These are phyloP conservation scores for Lasioglossum leucozonium DNA, from an alignment of 2,888 invertebrate genomes.

Conservation along the genomic window DNA sequence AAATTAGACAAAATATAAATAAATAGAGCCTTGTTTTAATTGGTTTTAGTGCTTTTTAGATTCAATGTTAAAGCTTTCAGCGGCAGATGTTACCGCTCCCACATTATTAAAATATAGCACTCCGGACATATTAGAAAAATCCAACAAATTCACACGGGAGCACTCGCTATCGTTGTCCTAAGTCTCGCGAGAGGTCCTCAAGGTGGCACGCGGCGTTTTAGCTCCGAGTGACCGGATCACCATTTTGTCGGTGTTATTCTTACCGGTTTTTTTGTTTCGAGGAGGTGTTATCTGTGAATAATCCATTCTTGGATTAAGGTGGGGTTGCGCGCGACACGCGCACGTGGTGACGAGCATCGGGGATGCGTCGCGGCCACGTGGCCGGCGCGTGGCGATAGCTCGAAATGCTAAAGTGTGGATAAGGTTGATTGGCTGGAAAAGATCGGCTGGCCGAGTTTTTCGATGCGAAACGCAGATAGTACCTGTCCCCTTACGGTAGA, in stretches of 20 bases:
- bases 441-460: constrained; percentile 26
- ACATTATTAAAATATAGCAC: neutral
- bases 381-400: constrained; percentile 73
- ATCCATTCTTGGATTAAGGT: constrained; percentile 48
- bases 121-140: no score
- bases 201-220: constrained; percentile 72
- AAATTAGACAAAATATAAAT: no score
- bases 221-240: constrained; percentile 64
- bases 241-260: constrained; percentile 71
- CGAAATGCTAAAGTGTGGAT: constrained; percentile 41
- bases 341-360: constrained; percentile 53
- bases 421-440: constrained; percentile 68
- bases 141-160: neutral
- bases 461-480: constrained; percentile 1
- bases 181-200: constrained; percentile 56
- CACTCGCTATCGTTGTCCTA: neutral
- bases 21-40: no score
- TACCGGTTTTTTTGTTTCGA: constrained; percentile 35
- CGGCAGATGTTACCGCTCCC: neutral
- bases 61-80: no score
- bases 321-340: constrained; percentile 53
- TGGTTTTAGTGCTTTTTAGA: no score
- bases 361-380: constrained; percentile 75
- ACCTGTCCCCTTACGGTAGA: neutral
- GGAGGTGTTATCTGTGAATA: constrained; percentile 52